These are phyloP conservation scores for Tupaia chinensis DNA, from an alignment of 2,113 vertebrate species.

Conservation along the genomic window DNA sequence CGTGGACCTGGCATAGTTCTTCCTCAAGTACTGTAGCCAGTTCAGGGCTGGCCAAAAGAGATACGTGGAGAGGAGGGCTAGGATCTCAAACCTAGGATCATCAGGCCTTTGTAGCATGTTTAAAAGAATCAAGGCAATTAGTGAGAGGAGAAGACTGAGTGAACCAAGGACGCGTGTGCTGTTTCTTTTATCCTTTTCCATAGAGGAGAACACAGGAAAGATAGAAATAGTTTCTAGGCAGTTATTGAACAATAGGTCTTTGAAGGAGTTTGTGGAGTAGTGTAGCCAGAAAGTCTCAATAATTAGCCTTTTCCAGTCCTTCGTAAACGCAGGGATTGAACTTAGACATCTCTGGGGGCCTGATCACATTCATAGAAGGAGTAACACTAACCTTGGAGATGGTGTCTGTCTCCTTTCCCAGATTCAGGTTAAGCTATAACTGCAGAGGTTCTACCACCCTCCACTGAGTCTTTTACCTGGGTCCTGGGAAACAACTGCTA, in stretches of 20 bases:
- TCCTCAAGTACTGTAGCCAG: conserved; percentile 1
- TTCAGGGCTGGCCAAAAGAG: neutral
- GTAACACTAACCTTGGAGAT: neutral
- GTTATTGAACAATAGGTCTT: neutral
- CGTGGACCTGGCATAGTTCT: neutral
- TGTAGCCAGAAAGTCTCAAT: neutral
- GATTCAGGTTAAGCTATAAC: neutral
- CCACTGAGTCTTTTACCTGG: neutral
- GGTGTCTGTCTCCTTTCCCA: neutral
- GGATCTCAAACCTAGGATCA: neutral
- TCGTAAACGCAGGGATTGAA: neutral
- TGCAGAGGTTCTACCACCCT: neutral
- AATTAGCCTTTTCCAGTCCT: neutral
- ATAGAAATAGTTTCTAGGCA: conserved; percentile 2
- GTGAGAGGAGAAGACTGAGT: neutral
- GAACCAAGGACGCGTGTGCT: neutral
- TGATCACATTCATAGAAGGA: neutral
- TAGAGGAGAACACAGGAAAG: neutral
- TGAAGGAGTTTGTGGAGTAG: neutral
- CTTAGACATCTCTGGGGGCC: neutral
- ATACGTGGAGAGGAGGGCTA: neutral
- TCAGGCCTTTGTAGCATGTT: neutral
- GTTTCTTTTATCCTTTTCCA: neutral
- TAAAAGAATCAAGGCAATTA: neutral
- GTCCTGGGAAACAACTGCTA: neutral